Evolutionary conservation across 2,113 vertebrate species (phyloP).

Genomic region (Prinia subflava): DNA sequence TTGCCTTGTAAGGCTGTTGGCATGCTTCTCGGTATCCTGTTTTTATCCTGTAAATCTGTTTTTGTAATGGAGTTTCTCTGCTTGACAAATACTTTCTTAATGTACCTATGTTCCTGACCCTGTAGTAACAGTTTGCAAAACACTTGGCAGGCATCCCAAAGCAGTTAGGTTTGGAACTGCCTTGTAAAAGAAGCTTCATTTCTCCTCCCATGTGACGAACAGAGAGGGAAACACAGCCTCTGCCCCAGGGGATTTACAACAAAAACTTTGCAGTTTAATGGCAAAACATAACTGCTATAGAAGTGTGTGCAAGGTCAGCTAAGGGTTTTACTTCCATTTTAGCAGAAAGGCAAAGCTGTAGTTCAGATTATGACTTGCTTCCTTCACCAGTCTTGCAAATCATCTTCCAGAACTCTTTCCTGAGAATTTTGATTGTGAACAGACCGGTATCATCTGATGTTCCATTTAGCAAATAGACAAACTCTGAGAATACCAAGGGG

Average conservation of each 20-base stretch:
- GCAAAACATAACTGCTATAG: not conserved
- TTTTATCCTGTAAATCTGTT: slow-evolving; percentile 29
- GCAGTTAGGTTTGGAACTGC: not conserved
- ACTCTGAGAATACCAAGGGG: not conserved
- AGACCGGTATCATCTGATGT: not conserved
- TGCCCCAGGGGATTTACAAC: not conserved
- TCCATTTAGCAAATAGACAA: not conserved
- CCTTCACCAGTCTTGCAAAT: not conserved
- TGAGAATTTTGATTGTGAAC: not conserved
- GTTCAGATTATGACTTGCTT: not conserved
- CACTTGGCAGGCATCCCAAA: not conserved
- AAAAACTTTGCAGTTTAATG: not conserved
- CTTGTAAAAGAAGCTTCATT: not conserved
- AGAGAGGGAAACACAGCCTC: not conserved
- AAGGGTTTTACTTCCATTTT: not conserved
- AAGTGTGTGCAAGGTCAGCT: not conserved
- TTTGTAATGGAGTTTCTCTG: slow-evolving; percentile 4
- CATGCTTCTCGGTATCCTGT: not conserved
- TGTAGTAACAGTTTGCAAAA: slow-evolving; percentile 31
- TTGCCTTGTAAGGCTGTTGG: not conserved
- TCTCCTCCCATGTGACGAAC: not conserved
- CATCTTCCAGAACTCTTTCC: not conserved
- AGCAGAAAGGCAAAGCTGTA: not conserved
- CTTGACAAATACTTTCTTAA: slow-evolving; percentile 32
- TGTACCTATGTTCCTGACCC: not conserved